Conservation (phyloP, 2,113 vertebrate species). For the Malurus cyaneus region DNA sequence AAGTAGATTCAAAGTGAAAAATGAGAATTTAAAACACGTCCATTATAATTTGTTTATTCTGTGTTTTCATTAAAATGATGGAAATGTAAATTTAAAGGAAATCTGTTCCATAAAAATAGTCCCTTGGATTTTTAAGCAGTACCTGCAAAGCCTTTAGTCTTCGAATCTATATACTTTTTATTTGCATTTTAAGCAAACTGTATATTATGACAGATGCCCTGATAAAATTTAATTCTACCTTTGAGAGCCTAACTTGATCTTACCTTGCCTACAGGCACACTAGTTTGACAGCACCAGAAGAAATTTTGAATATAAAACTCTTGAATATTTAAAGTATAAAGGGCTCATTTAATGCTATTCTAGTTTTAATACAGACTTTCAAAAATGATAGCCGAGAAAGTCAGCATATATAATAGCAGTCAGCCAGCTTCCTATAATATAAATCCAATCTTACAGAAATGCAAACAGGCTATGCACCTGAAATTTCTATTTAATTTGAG, state of each 20-base stretch:
- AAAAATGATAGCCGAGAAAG: constrained; percentile 49
- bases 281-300: constrained; percentile 75
- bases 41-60: constrained; percentile 70
- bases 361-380: constrained; percentile 68
- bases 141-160: constrained; percentile 68
- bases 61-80: constrained; percentile 73
- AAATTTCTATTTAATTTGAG: constrained; percentile 50
- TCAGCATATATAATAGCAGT: constrained; percentile 35
- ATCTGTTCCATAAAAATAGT: constrained; percentile 59
- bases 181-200: constrained; percentile 80
- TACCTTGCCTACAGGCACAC: constrained; percentile 77
- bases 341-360: constrained; percentile 74
- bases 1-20: constrained; percentile 54
- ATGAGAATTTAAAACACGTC: constrained; percentile 53
- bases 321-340: constrained; percentile 80
- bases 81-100: constrained; percentile 72
- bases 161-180: constrained; percentile 70
- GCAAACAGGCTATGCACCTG: constrained; percentile 53
- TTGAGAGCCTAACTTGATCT: constrained; percentile 80
- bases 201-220: constrained; percentile 77
- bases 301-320: constrained; percentile 79
- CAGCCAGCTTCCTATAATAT: constrained; percentile 55
- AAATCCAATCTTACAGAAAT: constrained; percentile 48
- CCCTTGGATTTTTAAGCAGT: constrained; percentile 67
- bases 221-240: constrained; percentile 82